These are phyloP conservation scores for Oryzias dopingdopingensis DNA, from an alignment of 2,797 vertebrate genomes.

Conservation along the genomic window DNA sequence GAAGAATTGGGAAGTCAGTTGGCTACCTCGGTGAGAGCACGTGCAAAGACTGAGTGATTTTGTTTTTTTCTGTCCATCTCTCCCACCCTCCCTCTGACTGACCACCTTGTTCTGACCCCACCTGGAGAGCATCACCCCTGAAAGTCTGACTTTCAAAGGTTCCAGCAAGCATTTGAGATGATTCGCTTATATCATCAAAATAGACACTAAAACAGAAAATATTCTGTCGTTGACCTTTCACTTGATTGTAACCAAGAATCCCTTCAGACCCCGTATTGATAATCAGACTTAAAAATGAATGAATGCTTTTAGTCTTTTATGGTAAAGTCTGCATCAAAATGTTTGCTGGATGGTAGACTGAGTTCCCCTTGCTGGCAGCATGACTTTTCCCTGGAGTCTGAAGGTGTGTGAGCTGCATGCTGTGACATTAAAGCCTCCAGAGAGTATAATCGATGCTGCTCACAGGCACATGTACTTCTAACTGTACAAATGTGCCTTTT, in stretches of 20 bases:
- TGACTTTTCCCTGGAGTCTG: constrained; percentile 28
- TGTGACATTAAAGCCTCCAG: constrained; percentile 18
- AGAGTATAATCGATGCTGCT: constrained; percentile 43
- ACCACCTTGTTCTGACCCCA: constrained; percentile 7
- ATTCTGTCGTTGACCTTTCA: neutral
- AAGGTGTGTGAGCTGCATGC: constrained; percentile 35
- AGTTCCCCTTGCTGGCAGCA: constrained; percentile 27
- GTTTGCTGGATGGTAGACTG: constrained; percentile 35
- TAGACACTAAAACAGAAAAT: neutral
- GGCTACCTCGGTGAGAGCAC: constrained; percentile 77
- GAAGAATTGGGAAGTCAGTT: constrained; percentile 79
- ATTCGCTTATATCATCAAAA: constrained; percentile 2
- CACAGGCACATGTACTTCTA: constrained; percentile 17
- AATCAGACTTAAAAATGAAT: neutral
- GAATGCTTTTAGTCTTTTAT: neutral
- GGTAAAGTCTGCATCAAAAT: constrained; percentile 13
- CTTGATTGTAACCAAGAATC: neutral
- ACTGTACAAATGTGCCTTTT: constrained; percentile 25
- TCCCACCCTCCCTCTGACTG: neutral
- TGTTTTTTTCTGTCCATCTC: constrained; percentile 24
- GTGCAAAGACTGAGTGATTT: constrained; percentile 56
- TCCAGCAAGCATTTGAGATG: constrained; percentile 45
- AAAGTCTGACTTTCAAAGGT: constrained; percentile 6
- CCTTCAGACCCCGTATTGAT: too few species aligned
- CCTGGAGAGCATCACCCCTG: neutral